Evolutionary conservation across 1,140 invertebrate genomes (phyloP), one percentile per base, ranked within the genome.

Genomic region (Zaprionus camerounensis): DNA sequence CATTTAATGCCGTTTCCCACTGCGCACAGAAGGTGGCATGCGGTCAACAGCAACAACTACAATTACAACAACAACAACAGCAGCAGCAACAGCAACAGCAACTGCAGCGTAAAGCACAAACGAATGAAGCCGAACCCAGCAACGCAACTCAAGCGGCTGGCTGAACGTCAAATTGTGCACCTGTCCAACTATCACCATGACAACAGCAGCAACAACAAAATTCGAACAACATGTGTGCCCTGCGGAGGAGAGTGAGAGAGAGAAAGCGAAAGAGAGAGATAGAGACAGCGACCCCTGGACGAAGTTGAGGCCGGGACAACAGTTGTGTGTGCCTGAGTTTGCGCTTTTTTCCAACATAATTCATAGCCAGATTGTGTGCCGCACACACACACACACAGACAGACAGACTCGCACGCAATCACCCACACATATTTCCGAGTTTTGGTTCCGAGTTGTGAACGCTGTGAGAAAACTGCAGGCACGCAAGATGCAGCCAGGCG

Each of bases 171-270:
- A 85, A 80, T 91, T 83, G 85, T 90, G 90, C 90, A 91, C 90
- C 90, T 91, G 90, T 91, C 76, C 82, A 62, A 81, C 85, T 80
- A 91, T 91, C 78, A 72, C 82, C 90, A 91, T 91, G 90, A 82
- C 90, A 81, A 90, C 88, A 73, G 64, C 62, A 63, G 58, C 55
- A 76, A 79, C 53, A 85, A 57, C 68, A 83, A 41, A 82, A 71
- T 81, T 90, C 49, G 81, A 58, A 88, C 84, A 90, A 85, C 86
- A 90, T 88, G 78, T 88, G 85, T 79, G 78, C 81, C 26, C 70
- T 73, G 70, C 36, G 59, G 15, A 6, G 31, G 65, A 13, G 38
- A 31, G 44, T 36, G 63, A 41, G 51, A 44, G 20, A n/a, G 41
- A 46, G 41, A 65, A 38, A 64, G 61, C 7, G 51, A 61, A 34